Conservation (phyloP, 2,113 vertebrate species). For the Hemichromis elongatus region DNA sequence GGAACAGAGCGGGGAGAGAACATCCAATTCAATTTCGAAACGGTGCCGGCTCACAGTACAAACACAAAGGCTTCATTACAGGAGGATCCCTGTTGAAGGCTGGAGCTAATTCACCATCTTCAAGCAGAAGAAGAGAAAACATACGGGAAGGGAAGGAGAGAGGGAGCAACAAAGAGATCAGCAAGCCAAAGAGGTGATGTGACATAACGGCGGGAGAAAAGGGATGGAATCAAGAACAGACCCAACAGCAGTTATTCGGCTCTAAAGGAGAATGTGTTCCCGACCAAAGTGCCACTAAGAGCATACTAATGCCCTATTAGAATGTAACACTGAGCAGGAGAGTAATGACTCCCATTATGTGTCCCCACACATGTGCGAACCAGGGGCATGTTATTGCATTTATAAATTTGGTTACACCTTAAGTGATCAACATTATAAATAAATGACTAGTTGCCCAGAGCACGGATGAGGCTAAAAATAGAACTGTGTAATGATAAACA, state of each 20-base stretch:
- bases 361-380: constrained; percentile 18
- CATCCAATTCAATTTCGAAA: constrained; percentile 70
- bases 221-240: not conserved
- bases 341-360: constrained; percentile 50
- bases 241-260: not conserved
- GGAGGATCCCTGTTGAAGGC: constrained; percentile 55
- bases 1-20: constrained; percentile 56
- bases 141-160: not conserved
- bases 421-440: constrained; percentile 29
- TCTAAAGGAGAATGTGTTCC: not conserved
- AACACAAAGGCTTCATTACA: constrained; percentile 73
- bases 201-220: not conserved
- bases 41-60: constrained; percentile 62
- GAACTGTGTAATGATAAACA: not conserved
- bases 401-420: constrained; percentile 34
- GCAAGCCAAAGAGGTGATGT: not conserved
- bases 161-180: not conserved
- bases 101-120: constrained; percentile 59
- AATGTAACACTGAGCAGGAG: constrained; percentile 1
- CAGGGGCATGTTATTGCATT: constrained; percentile 26
- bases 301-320: constrained; percentile 50
- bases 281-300: not conserved
- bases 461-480: not conserved
- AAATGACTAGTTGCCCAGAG: not conserved
- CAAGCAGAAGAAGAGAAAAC: constrained; percentile 18